Evolutionary conservation across 92 coral and sea anemone genomes (phyloP), one percentile per base, ranked within the genome.

Genomic region (Zoanthus gigantus): DNA sequence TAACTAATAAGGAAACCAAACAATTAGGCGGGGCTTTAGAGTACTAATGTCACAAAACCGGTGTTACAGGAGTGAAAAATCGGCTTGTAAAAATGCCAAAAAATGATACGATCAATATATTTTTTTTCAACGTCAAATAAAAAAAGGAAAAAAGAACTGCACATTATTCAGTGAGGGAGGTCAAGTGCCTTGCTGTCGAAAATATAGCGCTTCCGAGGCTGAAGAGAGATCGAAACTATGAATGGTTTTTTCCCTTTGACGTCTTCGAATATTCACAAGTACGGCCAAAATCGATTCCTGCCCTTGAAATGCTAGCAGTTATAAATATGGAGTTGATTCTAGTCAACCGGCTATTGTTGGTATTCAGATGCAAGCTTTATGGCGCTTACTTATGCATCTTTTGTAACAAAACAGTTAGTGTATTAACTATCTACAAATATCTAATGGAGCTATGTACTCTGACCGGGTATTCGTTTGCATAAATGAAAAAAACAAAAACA

Each of bases 111-210:
- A 23, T 16, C 30, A 65, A 1, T 17, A 65, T 65, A 31, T 65
- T 71, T 71, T 71, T 30, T 71, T 71, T 71, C 76, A 71, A 71
- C 76, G 50, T 71, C 76, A 71, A 71, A 71, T 11, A 34, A 72
- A 72, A 72, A 72, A 52, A 72, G 29, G n/a, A 2, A 13, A 17
- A 58, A 58, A 58, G 65, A 58, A 37, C 32, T 72, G 77, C 29
- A 53, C 54, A 72, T 32, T 72, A 72, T 72, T 72, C 53, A 42
- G 54, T 42, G 28, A 53, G 53, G 54, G 77, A 42, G 16, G 34
- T 4, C 29, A 72, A 42, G 53, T 44, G 77, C 77, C 53, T 72
- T 42, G 53, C 54, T 72, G 54, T 42, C 77, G 76, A 72, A 72
- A 72, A 23, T 23, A 23, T 72, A 72, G 76, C 77, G 54, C 77